phyloP scores from a whole-genome alignment of 2,888 invertebrate species.

The Tinea trinotella region DNA sequence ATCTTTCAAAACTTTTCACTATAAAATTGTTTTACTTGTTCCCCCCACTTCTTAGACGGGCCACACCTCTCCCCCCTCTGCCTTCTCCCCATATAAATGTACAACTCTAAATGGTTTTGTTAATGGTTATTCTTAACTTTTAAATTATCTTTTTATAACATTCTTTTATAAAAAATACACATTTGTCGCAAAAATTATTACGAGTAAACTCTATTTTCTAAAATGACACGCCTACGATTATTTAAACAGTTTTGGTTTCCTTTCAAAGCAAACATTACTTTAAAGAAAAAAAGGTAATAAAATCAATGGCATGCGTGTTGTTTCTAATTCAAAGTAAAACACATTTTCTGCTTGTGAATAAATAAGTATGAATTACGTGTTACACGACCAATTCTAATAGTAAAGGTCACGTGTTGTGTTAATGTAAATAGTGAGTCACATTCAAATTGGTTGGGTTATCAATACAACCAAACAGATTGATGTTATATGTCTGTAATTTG shows the following conservation, averaged over 20 bases:
- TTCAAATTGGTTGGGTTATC: background rate
- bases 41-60: background rate
- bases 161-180: too few species aligned
- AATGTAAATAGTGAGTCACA: background rate
- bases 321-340: background rate
- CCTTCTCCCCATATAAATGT: background rate
- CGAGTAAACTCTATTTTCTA: too few species aligned
- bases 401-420: background rate
- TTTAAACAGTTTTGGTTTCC: too few species aligned
- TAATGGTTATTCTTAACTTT: background rate
- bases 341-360: slow-evolving; percentile 6
- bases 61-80: background rate
- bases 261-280: too few species aligned
- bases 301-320: background rate
- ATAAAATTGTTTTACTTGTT: slow-evolving; percentile 10
- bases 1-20: slow-evolving; percentile 9
- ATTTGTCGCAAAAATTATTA: too few species aligned
- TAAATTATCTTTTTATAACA: too few species aligned
- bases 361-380: slow-evolving; percentile 2
- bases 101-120: background rate
- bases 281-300: too few species aligned
- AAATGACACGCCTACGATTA: too few species aligned
- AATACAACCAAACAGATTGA: background rate
- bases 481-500: background rate
- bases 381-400: slow-evolving; percentile 1